These are phyloP conservation scores for Verasper variegatus DNA, from an alignment of 2,113 vertebrate species.

Conservation along the genomic window DNA sequence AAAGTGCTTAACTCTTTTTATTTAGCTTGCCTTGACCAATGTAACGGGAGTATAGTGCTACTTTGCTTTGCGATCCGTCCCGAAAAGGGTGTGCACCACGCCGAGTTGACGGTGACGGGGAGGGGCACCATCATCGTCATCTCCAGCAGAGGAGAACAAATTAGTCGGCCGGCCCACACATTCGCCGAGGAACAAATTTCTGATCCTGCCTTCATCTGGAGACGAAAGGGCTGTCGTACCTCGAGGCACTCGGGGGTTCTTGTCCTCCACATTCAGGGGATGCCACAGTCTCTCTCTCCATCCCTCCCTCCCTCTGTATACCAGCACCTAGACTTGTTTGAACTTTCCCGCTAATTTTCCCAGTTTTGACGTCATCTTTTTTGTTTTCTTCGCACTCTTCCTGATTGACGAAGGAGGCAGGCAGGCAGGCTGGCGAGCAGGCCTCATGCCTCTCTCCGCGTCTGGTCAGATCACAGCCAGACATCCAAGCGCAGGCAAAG, in stretches of 20 bases:
- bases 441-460: background rate
- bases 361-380: conserved; percentile 27
- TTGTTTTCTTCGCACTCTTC: conserved; percentile 35
- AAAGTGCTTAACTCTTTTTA: conserved; percentile 72
- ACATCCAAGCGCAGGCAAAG: conserved; percentile 5
- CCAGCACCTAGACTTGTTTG: conserved; percentile 60
- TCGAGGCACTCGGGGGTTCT: conserved; percentile 3
- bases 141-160: conserved; percentile 44
- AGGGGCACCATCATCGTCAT: conserved; percentile 3
- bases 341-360: conserved; percentile 4
- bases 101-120: conserved; percentile 37
- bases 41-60: conserved; percentile 57
- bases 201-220: conserved; percentile 44
- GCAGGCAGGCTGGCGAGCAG: background rate
- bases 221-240: conserved; percentile 19
- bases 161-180: conserved; percentile 35
- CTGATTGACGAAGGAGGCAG: conserved; percentile 1
- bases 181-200: conserved; percentile 15
- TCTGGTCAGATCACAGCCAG: conserved; percentile 5
- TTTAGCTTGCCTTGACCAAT: conserved; percentile 75
- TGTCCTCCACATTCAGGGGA: conserved; percentile 32
- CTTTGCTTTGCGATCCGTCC: conserved; percentile 69
- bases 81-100: conserved; percentile 41
- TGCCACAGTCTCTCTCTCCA: conserved; percentile 19
- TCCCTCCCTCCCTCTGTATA: conserved; percentile 31